These are phyloP conservation scores for Anoplophora glabripennis DNA, from an alignment of 1,140 invertebrate species.

Conservation along the genomic window DNA sequence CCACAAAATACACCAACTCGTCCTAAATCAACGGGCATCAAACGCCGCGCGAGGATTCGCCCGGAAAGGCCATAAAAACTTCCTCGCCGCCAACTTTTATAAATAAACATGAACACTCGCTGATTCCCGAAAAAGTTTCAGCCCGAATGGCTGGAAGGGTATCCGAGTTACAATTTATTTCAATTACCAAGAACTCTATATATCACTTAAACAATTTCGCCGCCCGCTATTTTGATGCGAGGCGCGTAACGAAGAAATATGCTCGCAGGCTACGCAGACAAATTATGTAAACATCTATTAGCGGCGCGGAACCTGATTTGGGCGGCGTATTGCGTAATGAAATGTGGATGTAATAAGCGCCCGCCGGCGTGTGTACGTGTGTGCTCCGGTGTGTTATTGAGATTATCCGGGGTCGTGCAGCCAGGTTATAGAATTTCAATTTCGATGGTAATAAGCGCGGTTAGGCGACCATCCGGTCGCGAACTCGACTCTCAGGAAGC, in stretches of 20 bases:
- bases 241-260: slow-evolving; percentile 23
- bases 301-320: neutral
- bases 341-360: too few species aligned
- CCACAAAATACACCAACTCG: neutral
- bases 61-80: neutral
- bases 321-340: too few species aligned
- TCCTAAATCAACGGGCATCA: neutral
- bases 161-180: slow-evolving; percentile 22
- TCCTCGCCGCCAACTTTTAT: slow-evolving; percentile 5
- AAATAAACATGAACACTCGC: slow-evolving; percentile 22
- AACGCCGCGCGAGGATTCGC: too few species aligned
- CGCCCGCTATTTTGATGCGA: slow-evolving; percentile 19
- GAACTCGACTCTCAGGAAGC: too few species aligned
- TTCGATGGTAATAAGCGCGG: too few species aligned
- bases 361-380: too few species aligned
- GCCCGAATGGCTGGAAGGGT: slow-evolving; percentile 16
- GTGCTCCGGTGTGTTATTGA: too few species aligned
- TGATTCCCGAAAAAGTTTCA: slow-evolving; percentile 14
- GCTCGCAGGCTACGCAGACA: slow-evolving; percentile 9
- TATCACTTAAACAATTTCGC: slow-evolving; percentile 24
- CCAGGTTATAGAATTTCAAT: too few species aligned
- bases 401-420: too few species aligned
- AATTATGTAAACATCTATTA: slow-evolving; percentile 15
- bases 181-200: slow-evolving; percentile 23
- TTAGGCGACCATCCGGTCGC: too few species aligned